These are phyloP conservation scores for Oreochromis niloticus DNA, from an alignment of 2,113 vertebrate genomes.

Conservation along the genomic window DNA sequence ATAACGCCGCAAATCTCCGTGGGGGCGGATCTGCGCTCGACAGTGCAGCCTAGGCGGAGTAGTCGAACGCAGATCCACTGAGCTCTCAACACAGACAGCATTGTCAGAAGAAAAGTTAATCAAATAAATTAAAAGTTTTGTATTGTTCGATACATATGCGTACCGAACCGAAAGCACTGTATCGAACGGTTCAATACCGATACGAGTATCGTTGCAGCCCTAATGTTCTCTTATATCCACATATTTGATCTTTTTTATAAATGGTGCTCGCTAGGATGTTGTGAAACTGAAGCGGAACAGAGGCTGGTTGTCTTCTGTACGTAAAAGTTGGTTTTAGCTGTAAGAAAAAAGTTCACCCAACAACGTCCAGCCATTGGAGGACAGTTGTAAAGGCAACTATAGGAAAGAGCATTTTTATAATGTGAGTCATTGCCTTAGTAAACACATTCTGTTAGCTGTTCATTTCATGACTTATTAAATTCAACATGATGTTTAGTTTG, in stretches of 20 bases:
- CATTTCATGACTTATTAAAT: neutral
- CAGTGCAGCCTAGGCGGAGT: no score
- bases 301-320: neutral
- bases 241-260: neutral
- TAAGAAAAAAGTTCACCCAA: neutral
- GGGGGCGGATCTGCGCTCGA: no score
- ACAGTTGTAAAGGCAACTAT: neutral
- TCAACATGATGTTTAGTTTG: neutral
- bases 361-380: neutral
- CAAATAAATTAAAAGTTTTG: no score
- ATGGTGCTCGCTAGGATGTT: rapidly evolving
- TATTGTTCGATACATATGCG: no score
- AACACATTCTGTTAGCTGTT: neutral
- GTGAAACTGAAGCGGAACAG: neutral
- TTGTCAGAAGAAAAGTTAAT: no score
- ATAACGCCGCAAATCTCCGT: no score
- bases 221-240: neutral
- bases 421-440: rapidly evolving
- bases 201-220: no score
- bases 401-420: neutral
- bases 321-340: neutral
- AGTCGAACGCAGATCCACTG: no score
- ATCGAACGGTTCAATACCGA: no score
- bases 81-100: no score
- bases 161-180: no score